A percentile compares a stretch with the other conserved stretches of the same genome.
phyloP scores from a whole-genome alignment of 2,888 invertebrate species.

The Rhogogaster chlorosoma region DNA sequence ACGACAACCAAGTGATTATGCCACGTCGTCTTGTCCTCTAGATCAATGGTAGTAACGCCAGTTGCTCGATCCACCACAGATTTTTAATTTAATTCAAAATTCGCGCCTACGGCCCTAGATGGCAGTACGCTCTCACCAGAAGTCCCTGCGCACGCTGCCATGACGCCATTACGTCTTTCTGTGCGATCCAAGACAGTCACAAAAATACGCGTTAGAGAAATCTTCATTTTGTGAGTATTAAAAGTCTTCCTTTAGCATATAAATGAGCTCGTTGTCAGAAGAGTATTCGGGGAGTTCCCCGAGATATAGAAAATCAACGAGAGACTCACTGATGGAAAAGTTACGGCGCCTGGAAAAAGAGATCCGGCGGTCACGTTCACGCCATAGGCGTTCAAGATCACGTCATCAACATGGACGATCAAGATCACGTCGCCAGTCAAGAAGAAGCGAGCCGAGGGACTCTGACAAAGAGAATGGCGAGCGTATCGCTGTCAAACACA shows the following conservation, averaged over 20 bases:
- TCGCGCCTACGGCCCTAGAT: not conserved
- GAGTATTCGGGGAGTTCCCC: constrained; percentile 6
- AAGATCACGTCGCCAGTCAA: constrained; percentile 48
- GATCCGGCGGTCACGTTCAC: constrained; percentile 41
- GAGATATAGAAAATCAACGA: constrained; percentile 43
- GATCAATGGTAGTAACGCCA: constrained; percentile 30
- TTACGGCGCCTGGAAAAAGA: constrained; percentile 53
- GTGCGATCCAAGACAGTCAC: constrained; percentile 55
- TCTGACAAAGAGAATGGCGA: constrained; percentile 55
- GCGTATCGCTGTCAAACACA: constrained; percentile 52
- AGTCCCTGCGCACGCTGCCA: no score
- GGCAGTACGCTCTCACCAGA: not conserved
- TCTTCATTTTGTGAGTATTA: constrained; percentile 21
- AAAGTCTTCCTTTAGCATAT: constrained; percentile 32
- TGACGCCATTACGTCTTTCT: constrained; percentile 42
- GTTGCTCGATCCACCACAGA: constrained; percentile 30
- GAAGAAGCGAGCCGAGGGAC: constrained; percentile 28
- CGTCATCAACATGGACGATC: constrained; percentile 17
- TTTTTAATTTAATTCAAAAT: not conserved
- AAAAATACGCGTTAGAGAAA: constrained; percentile 9
- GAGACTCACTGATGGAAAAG: constrained; percentile 51
- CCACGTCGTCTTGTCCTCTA: constrained; percentile 23
- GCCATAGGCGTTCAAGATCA: not conserved
- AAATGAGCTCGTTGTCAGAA: constrained; percentile 49
- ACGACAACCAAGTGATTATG: no score